Conservation (phyloP, 2,797 vertebrate genomes). For the Amazonetta brasiliensis region DNA sequence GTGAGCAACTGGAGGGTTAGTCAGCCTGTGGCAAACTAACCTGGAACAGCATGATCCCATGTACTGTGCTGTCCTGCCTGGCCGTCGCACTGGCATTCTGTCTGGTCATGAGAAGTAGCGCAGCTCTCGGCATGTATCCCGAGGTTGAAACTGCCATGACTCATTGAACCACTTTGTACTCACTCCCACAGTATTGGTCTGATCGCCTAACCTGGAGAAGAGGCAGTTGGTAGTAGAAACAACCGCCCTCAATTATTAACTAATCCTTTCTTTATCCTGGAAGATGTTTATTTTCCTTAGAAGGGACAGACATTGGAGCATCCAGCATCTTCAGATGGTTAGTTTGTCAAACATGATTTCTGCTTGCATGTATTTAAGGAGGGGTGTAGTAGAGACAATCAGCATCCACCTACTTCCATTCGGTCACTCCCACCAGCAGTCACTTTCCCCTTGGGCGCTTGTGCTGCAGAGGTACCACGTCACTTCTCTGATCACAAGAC, state of each 20-base stretch:
- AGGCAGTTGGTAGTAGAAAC: not conserved
- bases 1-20: constrained; percentile 61
- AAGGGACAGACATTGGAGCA: not conserved
- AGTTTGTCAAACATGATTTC: not conserved
- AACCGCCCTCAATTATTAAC: not conserved
- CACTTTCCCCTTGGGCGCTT: not conserved
- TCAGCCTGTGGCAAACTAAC: constrained; percentile 42
- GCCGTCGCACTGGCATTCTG: not conserved
- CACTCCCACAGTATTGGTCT: not conserved
- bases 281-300: constrained; percentile 4
- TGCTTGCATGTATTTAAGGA: not conserved
- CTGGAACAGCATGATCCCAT: constrained; percentile 58
- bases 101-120: constrained; percentile 58
- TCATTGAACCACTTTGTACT: constrained; percentile 40
- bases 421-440: not conserved
- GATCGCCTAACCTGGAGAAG: not conserved
- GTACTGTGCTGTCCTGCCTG: constrained; percentile 45
- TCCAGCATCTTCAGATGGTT: constrained; percentile 3
- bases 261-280: not conserved
- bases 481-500: not conserved
- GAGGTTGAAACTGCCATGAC: not conserved
- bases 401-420: not conserved
- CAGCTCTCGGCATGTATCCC: constrained; percentile 31
- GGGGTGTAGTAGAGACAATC: not conserved
- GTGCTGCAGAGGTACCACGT: not conserved